Conservation (phyloP, 1,140 invertebrate species). For the Penaeus indicus region DNA sequence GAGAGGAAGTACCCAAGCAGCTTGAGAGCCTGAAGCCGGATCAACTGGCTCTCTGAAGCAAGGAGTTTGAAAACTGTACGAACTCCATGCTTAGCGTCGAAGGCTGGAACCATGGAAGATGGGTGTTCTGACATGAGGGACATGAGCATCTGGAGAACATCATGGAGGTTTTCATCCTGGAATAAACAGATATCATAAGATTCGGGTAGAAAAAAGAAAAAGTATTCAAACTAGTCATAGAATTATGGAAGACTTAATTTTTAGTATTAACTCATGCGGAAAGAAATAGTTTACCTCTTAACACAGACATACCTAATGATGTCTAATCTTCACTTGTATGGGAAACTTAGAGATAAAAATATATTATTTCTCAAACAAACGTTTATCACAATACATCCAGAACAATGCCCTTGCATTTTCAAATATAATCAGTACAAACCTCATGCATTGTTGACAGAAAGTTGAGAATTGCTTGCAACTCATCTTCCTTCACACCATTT, state of each 20-base stretch:
- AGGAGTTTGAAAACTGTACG: slow-evolving; percentile 97
- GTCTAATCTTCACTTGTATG: no score
- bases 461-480: slow-evolving; percentile 97
- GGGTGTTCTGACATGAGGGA: slow-evolving; percentile 98
- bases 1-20: slow-evolving; percentile 81
- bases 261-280: background rate
- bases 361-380: no score
- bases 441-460: slow-evolving; percentile 97
- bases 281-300: background rate
- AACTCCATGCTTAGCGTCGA: slow-evolving; percentile 96
- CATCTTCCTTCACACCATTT: slow-evolving; percentile 97
- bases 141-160: slow-evolving; percentile 97
- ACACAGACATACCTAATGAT: no score
- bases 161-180: slow-evolving; percentile 98
- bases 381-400: no score
- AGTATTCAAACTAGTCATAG: slow-evolving; percentile 37
- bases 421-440: slow-evolving; percentile 72
- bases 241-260: background rate
- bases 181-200: slow-evolving; percentile 67
- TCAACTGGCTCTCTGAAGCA: slow-evolving; percentile 93
- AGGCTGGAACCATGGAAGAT: slow-evolving; percentile 97
- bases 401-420: no score
- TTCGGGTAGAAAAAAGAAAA: slow-evolving; percentile 62
- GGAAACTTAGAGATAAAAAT: no score
- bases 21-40: slow-evolving; percentile 95